Percentiles rank a stretch among this genome's conserved stretches.
These are phyloP conservation scores for Drosophila leonis DNA, from an alignment of 2,888 invertebrate species.

Conservation along the genomic window DNA sequence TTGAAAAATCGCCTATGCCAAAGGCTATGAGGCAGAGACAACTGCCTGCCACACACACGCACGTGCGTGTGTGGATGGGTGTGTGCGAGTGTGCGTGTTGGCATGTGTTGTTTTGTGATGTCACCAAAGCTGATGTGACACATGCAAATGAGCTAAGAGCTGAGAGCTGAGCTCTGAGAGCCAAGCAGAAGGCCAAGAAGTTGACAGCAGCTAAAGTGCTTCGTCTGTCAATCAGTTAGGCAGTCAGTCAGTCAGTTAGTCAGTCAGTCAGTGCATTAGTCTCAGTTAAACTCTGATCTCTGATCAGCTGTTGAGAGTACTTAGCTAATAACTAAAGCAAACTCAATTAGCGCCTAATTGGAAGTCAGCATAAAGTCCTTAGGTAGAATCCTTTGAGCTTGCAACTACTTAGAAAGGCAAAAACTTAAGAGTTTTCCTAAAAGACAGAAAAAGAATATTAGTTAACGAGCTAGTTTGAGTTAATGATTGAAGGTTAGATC, in stretches of 20 bases:
- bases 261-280: background rate
- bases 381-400: background rate
- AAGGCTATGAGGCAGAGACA: slow-evolving; percentile 32
- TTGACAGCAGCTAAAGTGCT: slow-evolving; percentile 47
- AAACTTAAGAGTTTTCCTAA: background rate
- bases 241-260: background rate
- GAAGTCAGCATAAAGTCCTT: background rate
- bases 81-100: slow-evolving; percentile 24
- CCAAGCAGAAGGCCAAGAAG: slow-evolving; percentile 33
- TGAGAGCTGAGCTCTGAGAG: slow-evolving; percentile 13
- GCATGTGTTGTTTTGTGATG: slow-evolving; percentile 52
- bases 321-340: background rate
- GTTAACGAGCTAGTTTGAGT: background rate
- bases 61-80: slow-evolving; percentile 7
- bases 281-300: slow-evolving; percentile 9
- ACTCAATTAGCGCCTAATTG: slow-evolving; percentile 1
- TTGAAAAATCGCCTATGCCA: slow-evolving; percentile 74
- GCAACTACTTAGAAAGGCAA: background rate
- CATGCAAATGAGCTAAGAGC: slow-evolving; percentile 68
- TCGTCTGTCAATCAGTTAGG: slow-evolving; percentile 33
- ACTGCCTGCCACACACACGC: slow-evolving; percentile 8
- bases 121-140: slow-evolving; percentile 71
- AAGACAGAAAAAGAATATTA: background rate
- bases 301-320: background rate
- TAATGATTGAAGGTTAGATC: background rate